Evolutionary conservation across 2,113 vertebrate genomes (phyloP), one percentile per base, ranked within the genome.

Genomic region (Eretmochelys imbricata): DNA sequence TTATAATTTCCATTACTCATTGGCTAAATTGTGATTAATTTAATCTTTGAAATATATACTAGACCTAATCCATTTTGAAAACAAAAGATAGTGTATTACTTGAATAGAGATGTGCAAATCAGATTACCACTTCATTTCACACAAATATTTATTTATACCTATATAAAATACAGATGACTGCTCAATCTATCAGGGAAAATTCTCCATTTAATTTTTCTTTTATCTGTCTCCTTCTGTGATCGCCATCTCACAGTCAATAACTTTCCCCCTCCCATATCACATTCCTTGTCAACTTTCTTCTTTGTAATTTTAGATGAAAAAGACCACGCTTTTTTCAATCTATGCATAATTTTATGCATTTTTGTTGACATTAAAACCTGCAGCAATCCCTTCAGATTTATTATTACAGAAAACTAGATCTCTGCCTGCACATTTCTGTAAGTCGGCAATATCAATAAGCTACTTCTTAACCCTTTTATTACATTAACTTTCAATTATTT

Each of bases 151-250:
- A 91, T 92, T 79, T 82, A 86, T 83, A 89, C 59, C 81, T n/a
- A 54, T 79, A 90, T 94, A 86, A 92, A 94, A 91, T 88, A 27
- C 59, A 93, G 89, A 78, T 29, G 96, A 82, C 62, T 51, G 87
- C 72, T 51, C 78, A 89, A 90, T 96, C 69, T 92, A 94, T 91
- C 62, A 88, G 69, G 17, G 80, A 94, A 94, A 93, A 87, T 20
- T 90, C 86, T 93, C 85, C 22, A 80, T 94, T 95, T 97, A 89
- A 82, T 93, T 97, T 93, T 89, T 88, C 81, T 95, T 96, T 96
- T 79, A 82, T 84, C 46, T 87, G 10, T 95, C 35, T 91, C 48
- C 17, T 25, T 88, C 85, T 91, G 38, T 91, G 76, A 53, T 97
- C 82, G 97, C 10, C 20, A 92, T 89, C 59, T 96, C 78, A 87